Percentiles rank a stretch among this genome's conserved stretches.
Conservation (phyloP, 2,888 invertebrate species). For the Eugnorisma glareosa region DNA sequence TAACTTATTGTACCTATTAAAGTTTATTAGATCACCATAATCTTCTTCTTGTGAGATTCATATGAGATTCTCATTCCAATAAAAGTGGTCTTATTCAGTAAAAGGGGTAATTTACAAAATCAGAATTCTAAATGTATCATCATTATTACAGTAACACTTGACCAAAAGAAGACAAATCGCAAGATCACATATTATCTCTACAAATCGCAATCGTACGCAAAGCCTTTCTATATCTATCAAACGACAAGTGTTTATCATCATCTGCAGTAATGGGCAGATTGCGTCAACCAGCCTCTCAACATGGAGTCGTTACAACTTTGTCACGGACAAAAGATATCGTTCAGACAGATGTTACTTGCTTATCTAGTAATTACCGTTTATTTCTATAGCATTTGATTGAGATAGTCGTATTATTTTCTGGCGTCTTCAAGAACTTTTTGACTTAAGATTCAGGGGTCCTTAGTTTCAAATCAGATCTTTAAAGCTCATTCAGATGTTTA, state of each 20-base stretch:
- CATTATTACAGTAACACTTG: background rate
- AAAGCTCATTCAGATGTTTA: background rate
- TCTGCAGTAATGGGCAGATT: constrained; percentile 65
- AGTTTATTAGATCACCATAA: background rate
- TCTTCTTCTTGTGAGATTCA: background rate
- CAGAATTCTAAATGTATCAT: background rate
- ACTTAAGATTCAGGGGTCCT: background rate
- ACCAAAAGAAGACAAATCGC: background rate
- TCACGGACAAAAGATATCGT: constrained; percentile 73
- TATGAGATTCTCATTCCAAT: background rate
- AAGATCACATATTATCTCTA: background rate
- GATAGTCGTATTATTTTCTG: background rate
- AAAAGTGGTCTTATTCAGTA: background rate
- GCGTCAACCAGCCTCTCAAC: constrained; percentile 67
- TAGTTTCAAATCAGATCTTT: background rate
- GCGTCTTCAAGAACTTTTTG: background rate
- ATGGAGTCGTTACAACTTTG: constrained; percentile 72
- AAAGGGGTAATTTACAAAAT: background rate
- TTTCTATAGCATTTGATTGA: constrained; percentile 41
- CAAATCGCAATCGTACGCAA: constrained; percentile 25
- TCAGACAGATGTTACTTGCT: constrained; percentile 37
- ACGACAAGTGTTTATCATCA: constrained; percentile 68
- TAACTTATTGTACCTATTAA: background rate
- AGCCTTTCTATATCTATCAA: constrained; percentile 44
- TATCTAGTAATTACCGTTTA: constrained; percentile 50